Evolutionary conservation across 1,140 invertebrate genomes (phyloP), one percentile per base, ranked within the genome.

Genomic region (Papilio polyxenes): DNA sequence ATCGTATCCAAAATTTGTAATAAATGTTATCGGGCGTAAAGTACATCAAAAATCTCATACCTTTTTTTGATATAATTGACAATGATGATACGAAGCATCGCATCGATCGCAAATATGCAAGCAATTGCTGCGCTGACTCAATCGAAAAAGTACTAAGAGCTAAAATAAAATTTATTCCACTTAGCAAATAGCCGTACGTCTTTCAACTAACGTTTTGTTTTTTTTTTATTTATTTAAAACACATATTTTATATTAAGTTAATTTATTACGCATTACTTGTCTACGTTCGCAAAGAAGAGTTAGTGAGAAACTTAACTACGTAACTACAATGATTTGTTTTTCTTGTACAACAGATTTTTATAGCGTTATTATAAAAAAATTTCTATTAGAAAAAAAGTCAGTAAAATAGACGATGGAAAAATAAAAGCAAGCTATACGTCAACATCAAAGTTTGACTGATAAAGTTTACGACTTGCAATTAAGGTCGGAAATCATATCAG

Each of bases 391-490:
- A 65, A 31, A 13, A 31, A 56, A 17, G 15, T 17, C 15, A 56
- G 53, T 56, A 6, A 31, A 17, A 17, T 53, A 65, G 31, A 31
- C 6, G 11, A 40, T 72, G 37, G 20, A 72, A 72, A 72, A 72
- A 72, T 4, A 10, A 72, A 72, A 37, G 11, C 3, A 72, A 2
- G 65, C 31, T 31, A 72, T 72, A 40, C 65, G 65, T 72, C 65
- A 40, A 72, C 65, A 37, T 72, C 31, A 72, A 72, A 72, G 37
- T 15, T 37, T 72, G 65, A 72, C 65, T 72, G 65, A 72, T 72
- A 72, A 72, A 72, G 65, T 72, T 72, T 72, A 72, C 65, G 65
- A 72, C 65, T 72, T 72, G 65, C 65, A 72, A 72, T 72, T 72
- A 72, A 72, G 65, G 65, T 72, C 65, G 65, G 31, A 72, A 72